Conservation (phyloP, 2,888 invertebrate genomes). For the Orthosia gothica region DNA sequence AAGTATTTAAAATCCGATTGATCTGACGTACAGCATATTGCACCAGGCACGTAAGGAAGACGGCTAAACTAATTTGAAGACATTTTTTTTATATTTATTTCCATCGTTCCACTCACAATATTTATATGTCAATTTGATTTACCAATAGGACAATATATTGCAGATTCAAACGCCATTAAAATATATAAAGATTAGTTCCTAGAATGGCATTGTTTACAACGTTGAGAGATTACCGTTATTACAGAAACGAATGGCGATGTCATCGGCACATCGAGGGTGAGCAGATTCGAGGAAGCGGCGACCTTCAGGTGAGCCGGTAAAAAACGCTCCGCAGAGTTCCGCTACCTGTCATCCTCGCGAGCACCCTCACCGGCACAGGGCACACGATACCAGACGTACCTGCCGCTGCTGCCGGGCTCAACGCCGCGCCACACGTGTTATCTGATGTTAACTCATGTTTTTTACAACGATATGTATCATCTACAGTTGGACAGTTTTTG, state of each 20-base stretch:
- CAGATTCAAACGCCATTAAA: conserved; percentile 18
- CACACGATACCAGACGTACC: conserved; percentile 8
- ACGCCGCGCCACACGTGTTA: conserved; percentile 23
- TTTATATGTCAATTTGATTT: conserved; percentile 5
- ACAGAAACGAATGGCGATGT: conserved; percentile 66
- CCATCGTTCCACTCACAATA: not conserved
- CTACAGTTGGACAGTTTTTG: not conserved
- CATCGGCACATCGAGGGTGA: conserved; percentile 59
- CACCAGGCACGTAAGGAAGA: not conserved
- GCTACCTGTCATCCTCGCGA: conserved; percentile 58
- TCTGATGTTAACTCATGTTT: conserved; percentile 27
- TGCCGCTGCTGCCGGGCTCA: conserved; percentile 14
- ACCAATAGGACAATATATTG: not conserved
- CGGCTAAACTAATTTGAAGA: not conserved
- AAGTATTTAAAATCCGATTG: not conserved
- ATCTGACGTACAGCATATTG: too few relatives aligned
- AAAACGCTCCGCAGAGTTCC: conserved; percentile 62
- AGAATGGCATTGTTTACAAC: conserved; percentile 46
- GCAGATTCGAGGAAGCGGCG: conserved; percentile 71
- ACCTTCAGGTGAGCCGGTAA: conserved; percentile 61
- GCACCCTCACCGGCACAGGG: not conserved
- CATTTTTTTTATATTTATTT: too few relatives aligned
- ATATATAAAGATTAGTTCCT: conserved; percentile 50
- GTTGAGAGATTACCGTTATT: conserved; percentile 67
- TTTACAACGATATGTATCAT: not conserved